Base-by-base conservation (phyloP, 2,113 vertebrate genomes). In the Gallinago undulata region DNA sequence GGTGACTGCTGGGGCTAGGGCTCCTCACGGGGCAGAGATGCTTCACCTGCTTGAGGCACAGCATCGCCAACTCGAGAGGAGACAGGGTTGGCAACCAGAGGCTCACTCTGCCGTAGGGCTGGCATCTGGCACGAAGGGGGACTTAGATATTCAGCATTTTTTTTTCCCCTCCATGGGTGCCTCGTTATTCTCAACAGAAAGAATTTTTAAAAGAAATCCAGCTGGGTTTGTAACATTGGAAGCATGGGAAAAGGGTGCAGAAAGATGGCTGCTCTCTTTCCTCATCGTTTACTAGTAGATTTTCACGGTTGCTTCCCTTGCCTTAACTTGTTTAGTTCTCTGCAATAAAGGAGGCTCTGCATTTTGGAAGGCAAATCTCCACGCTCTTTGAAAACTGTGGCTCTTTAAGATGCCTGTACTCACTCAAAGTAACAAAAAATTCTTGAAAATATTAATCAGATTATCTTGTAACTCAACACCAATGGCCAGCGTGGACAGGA, bases 51-150 rank as follows among this genome's bases (percentile, higher is more conserved):
- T 45, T 45, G 28, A 17, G 60, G 75, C 24, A 5, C 22, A 19
- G 2, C 1, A 0, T 66, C 75, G 11, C 2, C 1, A 59, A 19
- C 33, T 30, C 1, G 1, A 21, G 25, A 53, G 35, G 79, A 1
- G 3, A 4, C 64, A 27, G 48, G 3, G 13, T 23, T 48, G 39
- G 25, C 66, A 66, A 41, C 35, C 39, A 0, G 1, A 23, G 19
- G 10, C 55, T 56, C 1, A 0, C 28, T 41, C 41, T 64, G 75
- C 66, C 51, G 27, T 30, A 21, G 53, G 68, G 31, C 41, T n/a
- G 37, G 13, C 77, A 73, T 37, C 68, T 87, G 73, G 31, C 21
- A 5, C 16, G 31, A 50, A 33, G 14, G 19, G 4, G 1, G 0
- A 13, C 56, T 66, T 17, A 14, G 24, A 15, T 33, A 45, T 12